Evolutionary conservation across 2,113 vertebrate species (phyloP), one percentile per base, ranked within the genome.

Genomic region (Charina bottae): DNA sequence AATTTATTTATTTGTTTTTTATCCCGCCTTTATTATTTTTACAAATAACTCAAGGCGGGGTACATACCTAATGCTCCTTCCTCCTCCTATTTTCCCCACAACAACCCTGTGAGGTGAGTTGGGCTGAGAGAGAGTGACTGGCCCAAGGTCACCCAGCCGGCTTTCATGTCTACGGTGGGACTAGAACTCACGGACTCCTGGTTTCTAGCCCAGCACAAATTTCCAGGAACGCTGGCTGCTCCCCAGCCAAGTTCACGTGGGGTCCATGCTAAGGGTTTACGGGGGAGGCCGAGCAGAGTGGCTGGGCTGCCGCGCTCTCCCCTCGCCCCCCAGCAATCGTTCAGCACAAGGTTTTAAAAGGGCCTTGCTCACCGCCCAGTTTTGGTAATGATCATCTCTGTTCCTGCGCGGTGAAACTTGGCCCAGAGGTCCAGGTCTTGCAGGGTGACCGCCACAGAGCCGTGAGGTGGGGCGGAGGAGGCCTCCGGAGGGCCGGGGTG

Each of bases 331-430:
- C n/a, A 72, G 33, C 15, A 33, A 3, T 26, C 8, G 2, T 37
- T n/a, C 60, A n/a, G 24, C 54, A 26, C 24, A 15, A 28, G 4
- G 24, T 24, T 8, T 24, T 58, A 17, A 12, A 42, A 11, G 9
- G 49, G 49, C 46, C 4, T 11, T 42, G 89, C 97, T 97, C 95
- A 99, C 98, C 98, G 97, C 94, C 98, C 98, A 0, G 98, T 98
- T 86, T 99, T 99, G 59, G 98, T 99, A 97, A 99, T 99, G 94
- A 99, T 99, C 98, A 99, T 99, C 96, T 99, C 98, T 0, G 98
- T 99, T 84, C 98, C 98, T 12, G 98, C 98, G 93, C 97, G 97
- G 91, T 98, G 97, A 93, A 99, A 99, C 88, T 97, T 97, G 93
- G 97, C 98, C 98, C 98, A 99, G 68, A 99, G 98, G 17, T 97